Evolutionary conservation across 2,797 vertebrate species (phyloP), one percentile per base, ranked within the genome.

Genomic region (Onychomys torridus): DNA sequence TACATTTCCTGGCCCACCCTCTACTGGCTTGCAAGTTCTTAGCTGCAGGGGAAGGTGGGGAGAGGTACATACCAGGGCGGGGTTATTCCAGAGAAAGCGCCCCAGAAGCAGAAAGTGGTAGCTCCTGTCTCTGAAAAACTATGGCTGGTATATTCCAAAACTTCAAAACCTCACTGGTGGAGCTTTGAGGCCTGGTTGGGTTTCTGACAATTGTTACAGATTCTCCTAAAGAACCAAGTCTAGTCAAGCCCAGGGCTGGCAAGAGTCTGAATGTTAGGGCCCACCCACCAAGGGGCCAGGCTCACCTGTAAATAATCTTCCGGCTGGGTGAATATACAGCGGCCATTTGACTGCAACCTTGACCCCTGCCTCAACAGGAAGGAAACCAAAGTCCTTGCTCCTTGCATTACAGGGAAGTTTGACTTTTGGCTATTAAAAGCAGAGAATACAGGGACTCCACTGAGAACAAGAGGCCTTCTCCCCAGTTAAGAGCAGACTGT

Each of bases 311-410:
- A 69, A 69, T 85, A 3, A 34, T 90, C 27, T 75, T 86, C 59
- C 59, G n/a, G 84, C 52, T 77, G 21, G n/a, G 57, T 25, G 65
- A 49, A 32, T 52, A 73, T 8, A 63, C 5, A 92, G 87, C 65
- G 67, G 46, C 87, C n/a, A 84, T 16, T 81, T 59, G 71, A 43
- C 25, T 34, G 83, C 75, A 76, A 67, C 81, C 19, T 75, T 79
- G 71, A 82, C 61, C 63, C 13, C 61, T 69, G 81, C 55, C 90
- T 67, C 29, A 89, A 59, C 37, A 77, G 13, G 2, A 2, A 79
- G 49, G 76, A 93, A 89, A 90, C 34, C 49, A 29, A 96, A 96
- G 88, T 97, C 94, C 90, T 96, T n/a, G 63, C n/a, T 90, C 27
- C 29, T 40, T 37, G 77, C 55, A 65, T 19, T 16, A 16, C 29